Percentiles rank a stretch among this genome's conserved stretches.
Conservation (phyloP, 2,888 invertebrate genomes). For the Ophonus ardosiacus region DNA sequence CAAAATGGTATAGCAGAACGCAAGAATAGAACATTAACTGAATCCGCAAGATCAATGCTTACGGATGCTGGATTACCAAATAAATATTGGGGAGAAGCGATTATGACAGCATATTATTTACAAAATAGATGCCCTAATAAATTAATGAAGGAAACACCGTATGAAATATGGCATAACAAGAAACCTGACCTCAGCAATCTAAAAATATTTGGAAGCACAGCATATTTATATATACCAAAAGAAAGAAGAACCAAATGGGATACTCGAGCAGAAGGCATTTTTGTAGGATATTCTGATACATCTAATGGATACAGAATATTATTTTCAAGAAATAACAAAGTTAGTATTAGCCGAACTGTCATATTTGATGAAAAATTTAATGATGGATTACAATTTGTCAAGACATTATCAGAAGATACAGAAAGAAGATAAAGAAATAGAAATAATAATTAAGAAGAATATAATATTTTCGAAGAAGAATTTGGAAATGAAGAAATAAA, state of each 20-base stretch:
- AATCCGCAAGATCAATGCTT: slow-evolving; percentile 15
- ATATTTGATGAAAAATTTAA: slow-evolving; percentile 26
- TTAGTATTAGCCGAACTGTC: slow-evolving; percentile 64
- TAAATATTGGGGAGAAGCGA: too few species aligned
- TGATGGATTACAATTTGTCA: background rate
- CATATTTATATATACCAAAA: slow-evolving; percentile 64
- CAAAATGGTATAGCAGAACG: slow-evolving; percentile 67
- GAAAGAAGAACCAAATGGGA: slow-evolving; percentile 66
- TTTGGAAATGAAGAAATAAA: background rate
- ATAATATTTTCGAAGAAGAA: background rate
- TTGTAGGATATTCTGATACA: slow-evolving; percentile 66
- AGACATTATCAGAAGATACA: too few species aligned
- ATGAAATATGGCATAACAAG: background rate
- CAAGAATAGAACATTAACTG: slow-evolving; percentile 13
- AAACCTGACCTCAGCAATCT: slow-evolving; percentile 14
- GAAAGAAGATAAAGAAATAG: too few species aligned
- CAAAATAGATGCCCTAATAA: too few species aligned
- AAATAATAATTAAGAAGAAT: too few species aligned
- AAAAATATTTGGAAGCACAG: slow-evolving; percentile 27
- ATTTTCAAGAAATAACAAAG: too few species aligned
- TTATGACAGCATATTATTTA: too few species aligned
- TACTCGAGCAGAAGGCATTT: slow-evolving; percentile 64
- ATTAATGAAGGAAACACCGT: too few species aligned
- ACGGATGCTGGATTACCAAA: too few species aligned
- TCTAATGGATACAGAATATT: slow-evolving; percentile 68